Conservation (phyloP, 2,888 invertebrate species). For the Choreutis nemorana region DNA sequence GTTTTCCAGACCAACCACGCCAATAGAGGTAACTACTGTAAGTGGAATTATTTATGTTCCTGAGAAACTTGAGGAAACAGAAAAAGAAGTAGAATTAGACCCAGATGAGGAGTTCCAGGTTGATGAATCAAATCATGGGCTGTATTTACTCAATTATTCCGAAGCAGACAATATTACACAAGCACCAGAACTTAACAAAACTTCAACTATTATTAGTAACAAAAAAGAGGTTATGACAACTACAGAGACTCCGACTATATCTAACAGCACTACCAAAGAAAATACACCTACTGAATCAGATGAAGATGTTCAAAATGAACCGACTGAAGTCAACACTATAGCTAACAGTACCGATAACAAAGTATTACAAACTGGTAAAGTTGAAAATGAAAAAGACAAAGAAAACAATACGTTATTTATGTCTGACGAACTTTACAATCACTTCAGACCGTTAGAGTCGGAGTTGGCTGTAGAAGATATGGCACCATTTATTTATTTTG, state of each 20-base stretch:
- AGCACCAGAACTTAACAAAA: constrained; percentile 27
- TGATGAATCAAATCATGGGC: constrained; percentile 60
- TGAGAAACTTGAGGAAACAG: constrained; percentile 50
- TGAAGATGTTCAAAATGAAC: constrained; percentile 27
- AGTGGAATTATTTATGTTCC: constrained; percentile 46
- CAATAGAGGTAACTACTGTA: constrained; percentile 35
- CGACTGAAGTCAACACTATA: constrained; percentile 32
- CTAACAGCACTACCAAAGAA: constrained; percentile 15
- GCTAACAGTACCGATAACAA: constrained; percentile 41
- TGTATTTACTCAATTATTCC: constrained; percentile 58
- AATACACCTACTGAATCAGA: constrained; percentile 18
- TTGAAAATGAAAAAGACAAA: constrained; percentile 44
- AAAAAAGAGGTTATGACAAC: constrained; percentile 24
- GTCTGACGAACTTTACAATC: constrained; percentile 70
- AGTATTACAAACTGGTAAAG: constrained; percentile 29
- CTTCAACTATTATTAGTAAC: constrained; percentile 19
- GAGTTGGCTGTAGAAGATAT: constrained; percentile 72
- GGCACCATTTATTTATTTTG: constrained; percentile 75
- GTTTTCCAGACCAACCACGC: constrained; percentile 25
- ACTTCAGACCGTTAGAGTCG: constrained; percentile 69
- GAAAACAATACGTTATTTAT: constrained; percentile 64
- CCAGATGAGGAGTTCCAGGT: constrained; percentile 64
- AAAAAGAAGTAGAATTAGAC: constrained; percentile 53
- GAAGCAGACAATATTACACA: constrained; percentile 50
- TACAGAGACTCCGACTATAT: constrained; percentile 18